phyloP scores from a whole-genome alignment of 2,888 invertebrate species.

The Drosophila longiperda region DNA sequence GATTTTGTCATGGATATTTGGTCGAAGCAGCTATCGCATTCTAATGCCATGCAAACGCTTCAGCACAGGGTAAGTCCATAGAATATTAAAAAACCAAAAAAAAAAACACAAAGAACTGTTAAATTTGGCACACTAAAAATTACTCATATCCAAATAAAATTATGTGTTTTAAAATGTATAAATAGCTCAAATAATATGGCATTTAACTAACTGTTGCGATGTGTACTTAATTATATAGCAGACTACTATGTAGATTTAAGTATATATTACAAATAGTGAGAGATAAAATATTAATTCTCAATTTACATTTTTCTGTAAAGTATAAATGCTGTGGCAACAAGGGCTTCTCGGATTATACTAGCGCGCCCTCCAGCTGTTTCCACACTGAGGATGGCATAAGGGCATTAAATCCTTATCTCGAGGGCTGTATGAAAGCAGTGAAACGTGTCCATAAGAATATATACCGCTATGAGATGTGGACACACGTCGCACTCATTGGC shows the following conservation, averaged over 20 bases:
- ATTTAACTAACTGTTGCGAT: background rate
- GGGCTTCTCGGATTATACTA: conserved; percentile 69
- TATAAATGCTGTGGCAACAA: conserved; percentile 79
- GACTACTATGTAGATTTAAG: background rate
- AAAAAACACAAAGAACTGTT: background rate
- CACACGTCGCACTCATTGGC: conserved; percentile 69
- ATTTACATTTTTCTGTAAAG: conserved; percentile 31
- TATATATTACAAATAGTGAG: background rate
- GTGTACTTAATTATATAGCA: background rate
- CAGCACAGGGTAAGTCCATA: conserved; percentile 65
- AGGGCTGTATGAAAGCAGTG: conserved; percentile 73
- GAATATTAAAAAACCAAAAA: background rate
- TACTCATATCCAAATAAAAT: background rate
- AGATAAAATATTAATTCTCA: background rate
- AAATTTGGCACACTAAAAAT: background rate
- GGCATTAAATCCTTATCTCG: conserved; percentile 62
- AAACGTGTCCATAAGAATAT: conserved; percentile 58
- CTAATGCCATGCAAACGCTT: conserved; percentile 70
- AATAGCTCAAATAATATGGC: background rate
- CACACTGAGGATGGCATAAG: conserved; percentile 55
- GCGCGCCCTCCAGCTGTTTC: conserved; percentile 71
- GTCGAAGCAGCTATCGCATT: conserved; percentile 69
- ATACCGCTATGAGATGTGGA: conserved; percentile 74
- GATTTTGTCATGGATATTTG: conserved; percentile 71
- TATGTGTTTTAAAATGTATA: background rate